Evolutionary conservation across 2,113 vertebrate species (phyloP).

Genomic region (Campylomormyrus numenius): DNA sequence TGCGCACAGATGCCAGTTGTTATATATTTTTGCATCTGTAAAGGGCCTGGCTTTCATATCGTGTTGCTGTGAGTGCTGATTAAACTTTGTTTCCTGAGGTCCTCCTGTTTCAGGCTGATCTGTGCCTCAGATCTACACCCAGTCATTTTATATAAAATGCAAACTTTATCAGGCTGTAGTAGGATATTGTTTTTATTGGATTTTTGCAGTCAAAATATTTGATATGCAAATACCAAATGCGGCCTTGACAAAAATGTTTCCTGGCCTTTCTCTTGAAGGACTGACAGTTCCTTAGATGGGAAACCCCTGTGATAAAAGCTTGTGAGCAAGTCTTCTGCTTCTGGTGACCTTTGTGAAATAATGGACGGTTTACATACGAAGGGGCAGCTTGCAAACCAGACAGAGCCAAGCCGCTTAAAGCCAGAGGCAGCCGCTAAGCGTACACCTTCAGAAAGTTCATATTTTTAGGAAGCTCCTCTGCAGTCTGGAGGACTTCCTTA

Average conservation of each 20-base stretch:
- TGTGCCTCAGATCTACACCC: neutral
- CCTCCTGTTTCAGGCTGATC: neutral
- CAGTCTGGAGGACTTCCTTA: neutral
- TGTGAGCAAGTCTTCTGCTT: constrained; percentile 4
- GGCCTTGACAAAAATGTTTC: neutral
- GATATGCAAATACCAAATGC: neutral
- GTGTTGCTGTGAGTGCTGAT: neutral
- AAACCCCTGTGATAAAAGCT: constrained; percentile 28
- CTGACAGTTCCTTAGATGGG: constrained; percentile 30
- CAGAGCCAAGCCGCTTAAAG: neutral
- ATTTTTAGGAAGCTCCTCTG: constrained; percentile 5
- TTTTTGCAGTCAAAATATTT: neutral
- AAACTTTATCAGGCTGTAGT: neutral
- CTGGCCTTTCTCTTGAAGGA: neutral
- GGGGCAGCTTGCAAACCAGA: neutral
- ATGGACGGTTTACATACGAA: constrained; percentile 19
- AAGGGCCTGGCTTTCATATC: neutral
- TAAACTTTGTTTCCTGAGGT: neutral
- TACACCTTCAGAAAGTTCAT: neutral
- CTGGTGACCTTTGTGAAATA: constrained; percentile 30
- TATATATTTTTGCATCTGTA: neutral
- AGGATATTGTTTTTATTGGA: neutral
- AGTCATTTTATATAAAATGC: neutral
- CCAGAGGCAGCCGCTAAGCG: constrained; percentile 11
- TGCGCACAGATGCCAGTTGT: neutral